Evolutionary conservation across 1,140 invertebrate genomes (phyloP).

Genomic region (Cydia pomonella): DNA sequence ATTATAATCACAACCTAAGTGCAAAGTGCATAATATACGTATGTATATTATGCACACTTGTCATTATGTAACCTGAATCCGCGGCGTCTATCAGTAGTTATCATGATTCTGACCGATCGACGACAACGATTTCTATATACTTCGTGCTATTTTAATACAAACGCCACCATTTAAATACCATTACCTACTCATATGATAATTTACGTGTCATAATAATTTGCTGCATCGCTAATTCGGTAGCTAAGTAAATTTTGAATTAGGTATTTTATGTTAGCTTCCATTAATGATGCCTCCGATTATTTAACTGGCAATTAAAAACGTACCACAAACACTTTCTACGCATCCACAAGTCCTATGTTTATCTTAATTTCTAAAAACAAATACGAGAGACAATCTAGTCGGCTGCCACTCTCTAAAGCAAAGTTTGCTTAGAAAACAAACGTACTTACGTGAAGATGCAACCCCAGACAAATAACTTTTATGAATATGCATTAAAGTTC

Average conservation of each 20-base stretch:
- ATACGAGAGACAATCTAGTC: conserved; percentile 54
- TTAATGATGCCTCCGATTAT: not conserved
- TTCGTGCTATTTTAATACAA: not conserved
- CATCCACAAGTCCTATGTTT: conserved; percentile 51
- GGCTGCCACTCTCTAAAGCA: conserved; percentile 49
- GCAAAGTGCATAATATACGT: not conserved
- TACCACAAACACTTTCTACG: conserved; percentile 56
- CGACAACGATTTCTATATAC: not conserved
- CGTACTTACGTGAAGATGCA: conserved; percentile 1
- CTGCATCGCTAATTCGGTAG: not conserved
- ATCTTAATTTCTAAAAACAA: conserved; percentile 68
- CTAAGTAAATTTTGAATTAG: not conserved
- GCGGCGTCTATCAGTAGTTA: too few relatives aligned
- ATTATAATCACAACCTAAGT: not conserved
- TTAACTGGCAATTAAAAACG: conserved; percentile 53
- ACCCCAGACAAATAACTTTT: not conserved
- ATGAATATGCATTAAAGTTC: not conserved
- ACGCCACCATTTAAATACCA: not conserved
- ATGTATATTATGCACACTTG: too few relatives aligned
- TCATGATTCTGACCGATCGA: too few relatives aligned
- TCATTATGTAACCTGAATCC: too few relatives aligned
- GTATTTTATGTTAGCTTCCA: not conserved
- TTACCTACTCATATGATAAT: not conserved
- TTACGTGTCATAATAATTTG: conserved; percentile 4
- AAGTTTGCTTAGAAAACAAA: conserved; percentile 46